Base-by-base conservation (phyloP, 2,113 vertebrate species). In the Micronycteris hirsuta region DNA sequence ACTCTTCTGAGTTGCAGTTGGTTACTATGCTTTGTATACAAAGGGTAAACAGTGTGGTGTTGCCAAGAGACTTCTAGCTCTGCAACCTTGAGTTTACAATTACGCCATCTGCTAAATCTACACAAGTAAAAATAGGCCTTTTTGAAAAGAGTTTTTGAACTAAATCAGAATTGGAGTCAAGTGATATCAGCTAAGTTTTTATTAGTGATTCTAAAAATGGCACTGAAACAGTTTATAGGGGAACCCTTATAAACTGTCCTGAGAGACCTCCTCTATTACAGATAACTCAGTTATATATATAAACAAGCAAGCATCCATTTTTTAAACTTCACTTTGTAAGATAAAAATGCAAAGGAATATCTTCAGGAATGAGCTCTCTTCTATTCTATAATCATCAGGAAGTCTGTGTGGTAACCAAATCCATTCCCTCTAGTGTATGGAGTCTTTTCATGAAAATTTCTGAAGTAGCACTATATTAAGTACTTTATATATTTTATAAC, bases 21-120 rank as follows among this genome's bases (percentile, higher is more conserved):
- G 96, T 97, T 98, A 98, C 97, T 86, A 87, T 80, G 52, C 97
- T 98, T 96, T 98, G 96, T 96, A 97, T 78, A 94, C 89, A 98
- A 97, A 98, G 33, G 61, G 93, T 97, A 98, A 98, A 98, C 95
- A 98, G 93, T 67, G 17, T 4, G 78, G 93, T n/a, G 94, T 93
- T 97, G 98, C 97, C 97, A 98, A 98, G 97, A 97, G 73, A 95
- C 77, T 77, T 95, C 58, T 49, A 91, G 93, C 90, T 97, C 96
- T 97, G 94, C 97, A 98, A n/a, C 87, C 92, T 93, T 95, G 93
- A 83, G 86, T 78, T 96, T 97, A 96, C 95, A 97, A 96, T 97
- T 96, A 80, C 33, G 54, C 93, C 97, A 97, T 98, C 98, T 98
- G 97, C 98, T 97, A 94, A 97, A 89, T 97, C 95, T 97, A 71